Evolutionary conservation across 1,140 invertebrate genomes (phyloP), one percentile per base, ranked within the genome.

Genomic region (Tetragonula clypearis): DNA sequence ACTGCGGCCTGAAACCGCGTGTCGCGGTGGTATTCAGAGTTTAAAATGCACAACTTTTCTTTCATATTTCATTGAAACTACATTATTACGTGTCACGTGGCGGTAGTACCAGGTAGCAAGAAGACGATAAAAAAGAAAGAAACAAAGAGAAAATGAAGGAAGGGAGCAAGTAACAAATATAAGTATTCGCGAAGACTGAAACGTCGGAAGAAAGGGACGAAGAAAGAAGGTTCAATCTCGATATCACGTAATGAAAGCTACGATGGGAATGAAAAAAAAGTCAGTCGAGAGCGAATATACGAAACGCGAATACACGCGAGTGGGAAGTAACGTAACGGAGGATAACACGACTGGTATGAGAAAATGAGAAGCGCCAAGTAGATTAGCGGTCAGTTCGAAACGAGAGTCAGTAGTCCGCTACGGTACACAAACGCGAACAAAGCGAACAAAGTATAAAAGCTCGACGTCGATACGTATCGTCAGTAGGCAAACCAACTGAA

Each of bases 351-450:
- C 83, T 87, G 79, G 74, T 87, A n/a, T n/a, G n/a, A n/a, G n/a
- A 82, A 91, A 89, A 88, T 80, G 82, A 83, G 76, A 85, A 77
- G 78, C 77, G 65, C n/a, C 62, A 74, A 66, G 58, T 81, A 79
- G 58, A 73, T 71, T 79, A 60, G 49, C 26, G 86, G 69, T 86
- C 84, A 81, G 79, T 87, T 12, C 26, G 65, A 68, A 69, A 74
- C 82, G 82, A 91, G 89, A 87, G 85, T 87, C 80, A 82, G 72
- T 79, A 85, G 71, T 76, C 56, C 55, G 17, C 21, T 30, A 55
- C 49, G 55, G 26, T 69, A 58, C 41, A 30, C 35, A 56, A 79
- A 76, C 60, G 41, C 15, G 53, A 35, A 19, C 14, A 49, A 49
- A 49, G 41, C 30, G 30, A 30, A 30, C 30, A 30, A 30, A 30